Base-by-base conservation (phyloP, 2,888 invertebrate species). In the Eurytoma californica region DNA sequence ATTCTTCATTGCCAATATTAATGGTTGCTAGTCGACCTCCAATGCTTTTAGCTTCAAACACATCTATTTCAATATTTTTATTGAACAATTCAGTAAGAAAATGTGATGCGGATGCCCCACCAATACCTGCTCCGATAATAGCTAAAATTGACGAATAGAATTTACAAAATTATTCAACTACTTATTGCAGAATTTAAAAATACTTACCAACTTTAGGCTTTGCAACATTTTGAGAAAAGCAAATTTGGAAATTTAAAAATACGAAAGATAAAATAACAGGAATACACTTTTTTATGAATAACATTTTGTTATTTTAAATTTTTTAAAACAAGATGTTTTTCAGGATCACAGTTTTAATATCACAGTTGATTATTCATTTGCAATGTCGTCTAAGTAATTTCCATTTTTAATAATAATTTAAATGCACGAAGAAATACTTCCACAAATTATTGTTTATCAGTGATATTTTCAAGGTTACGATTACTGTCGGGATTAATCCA, bases 81-180 rank as follows among this genome's bases (percentile, higher is more conserved):
- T 88, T 80, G 60, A 91, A 88, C 67, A 88, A 84, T 84, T 93
- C 88, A 13, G 90, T 88, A 9, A 94, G 86, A 85, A 92, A 93
- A 86, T 92, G 92, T 0, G 93, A 92, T 18, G 92, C 88, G 0
- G 93, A 91, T 2, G 93, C 91, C 30, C 94, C 94, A 57, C 94
- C 93, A 66, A 94, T 92, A 9, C 94, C 94, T 65, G 91, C 93
- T 18, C 94, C 94, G 80, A 94, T 89, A 49, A 94, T 91, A 51
- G 92, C 94, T 93, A 51, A 85, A 88, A 84, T 39, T 20, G 18
- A 66, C 13, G 28, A n/a, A n/a, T 14, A 47, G 20, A 14, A 24
- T 20, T 63, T 66, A 72, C 77, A 68, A 63, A 55, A 14, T 14
- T 53, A 53, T 53, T 3, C 53, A 53, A n/a, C 16, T 53, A 4